A percentile compares a stretch with the other conserved stretches of the same genome.
Conservation (phyloP, 1,140 invertebrate genomes). For the Temnothorax curvispinosus region DNA sequence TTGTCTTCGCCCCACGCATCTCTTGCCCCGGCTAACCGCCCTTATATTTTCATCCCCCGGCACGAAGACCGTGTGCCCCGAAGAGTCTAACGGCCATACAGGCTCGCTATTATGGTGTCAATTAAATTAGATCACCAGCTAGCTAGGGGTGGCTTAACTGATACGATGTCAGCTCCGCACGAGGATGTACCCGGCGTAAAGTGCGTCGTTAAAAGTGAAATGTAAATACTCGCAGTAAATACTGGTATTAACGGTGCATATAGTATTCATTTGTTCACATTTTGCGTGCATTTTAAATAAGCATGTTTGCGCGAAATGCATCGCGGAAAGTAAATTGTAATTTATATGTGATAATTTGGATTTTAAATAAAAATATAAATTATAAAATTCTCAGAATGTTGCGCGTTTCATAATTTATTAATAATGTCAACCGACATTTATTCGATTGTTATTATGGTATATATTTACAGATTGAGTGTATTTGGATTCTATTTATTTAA, state of each 20-base stretch:
- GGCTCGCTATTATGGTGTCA: slow-evolving; percentile 82
- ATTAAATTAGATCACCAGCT: slow-evolving; percentile 82
- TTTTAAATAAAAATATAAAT: slow-evolving; percentile 20
- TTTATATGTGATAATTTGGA: background rate
- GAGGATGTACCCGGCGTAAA: slow-evolving; percentile 22
- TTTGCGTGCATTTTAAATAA: background rate
- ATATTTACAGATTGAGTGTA: background rate
- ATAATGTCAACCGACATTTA: background rate
- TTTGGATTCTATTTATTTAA: slow-evolving; percentile 5
- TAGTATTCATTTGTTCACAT: background rate
- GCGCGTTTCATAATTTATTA: background rate
- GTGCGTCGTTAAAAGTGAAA: slow-evolving; percentile 49
- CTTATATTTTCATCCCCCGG: slow-evolving; percentile 83
- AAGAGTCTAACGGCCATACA: slow-evolving; percentile 76
- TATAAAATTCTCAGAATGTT: background rate
- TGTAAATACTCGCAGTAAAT: slow-evolving; percentile 55
- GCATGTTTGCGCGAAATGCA: background rate
- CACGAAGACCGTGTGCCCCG: slow-evolving; percentile 65
- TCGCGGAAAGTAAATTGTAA: background rate
- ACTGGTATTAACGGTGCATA: slow-evolving; percentile 7
- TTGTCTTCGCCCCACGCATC: slow-evolving; percentile 84
- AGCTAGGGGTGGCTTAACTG: slow-evolving; percentile 73
- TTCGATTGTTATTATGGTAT: background rate
- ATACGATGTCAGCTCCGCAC: slow-evolving; percentile 68
- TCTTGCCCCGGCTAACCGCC: slow-evolving; percentile 79